Evolutionary conservation across 2,113 vertebrate genomes (phyloP), one percentile per base, ranked within the genome.

Genomic region (Ia io): DNA sequence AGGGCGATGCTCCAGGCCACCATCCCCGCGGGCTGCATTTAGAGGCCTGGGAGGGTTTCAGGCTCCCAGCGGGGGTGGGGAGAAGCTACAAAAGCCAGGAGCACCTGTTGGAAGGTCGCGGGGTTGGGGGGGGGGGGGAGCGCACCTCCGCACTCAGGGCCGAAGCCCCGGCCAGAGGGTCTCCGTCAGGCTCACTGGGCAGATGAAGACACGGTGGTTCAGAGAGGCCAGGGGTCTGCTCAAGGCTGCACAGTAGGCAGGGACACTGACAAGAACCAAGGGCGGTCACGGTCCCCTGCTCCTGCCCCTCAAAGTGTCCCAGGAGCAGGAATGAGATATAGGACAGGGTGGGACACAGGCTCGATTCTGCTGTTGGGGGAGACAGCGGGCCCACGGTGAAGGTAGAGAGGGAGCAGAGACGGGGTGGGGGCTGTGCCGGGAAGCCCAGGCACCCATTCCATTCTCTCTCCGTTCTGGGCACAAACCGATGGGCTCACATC

Each of bases 91-190:
- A 35, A 18, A 47, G n/a, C 22, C 2, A 30, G 32, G 14, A 6
- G 22, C 14, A 18, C 49, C 35, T 32, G 51, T 30, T 1, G 61
- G 35, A 30, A 47, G 51, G 79, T 1, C 0, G 0, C 0, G 17
- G 78, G 44, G 44, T 8, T 1, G 44, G 44, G 47, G 2, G 47
- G 47, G 3, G 37, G 37, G 37, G 35, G 0, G 35, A 16, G 42
- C n/a, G 13, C 12, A 47, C 17, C 37, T 32, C 22, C 1, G 11
- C 0, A 0, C 13, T 51, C 69, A 6, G 61, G 4, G 32, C 53
- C 0, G 0, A 25, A 42, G 49, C 35, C 42, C 53, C 8, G 12
- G 42, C 0, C 6, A 32, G 42, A 69, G 49, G 30, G 2, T 13
- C 23, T n/a, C 32, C 3, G 28, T 9, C 0, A 22, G 49, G 51